Evolutionary conservation across 2,113 vertebrate species (phyloP).

Genomic region (Tragelaphus scriptus): DNA sequence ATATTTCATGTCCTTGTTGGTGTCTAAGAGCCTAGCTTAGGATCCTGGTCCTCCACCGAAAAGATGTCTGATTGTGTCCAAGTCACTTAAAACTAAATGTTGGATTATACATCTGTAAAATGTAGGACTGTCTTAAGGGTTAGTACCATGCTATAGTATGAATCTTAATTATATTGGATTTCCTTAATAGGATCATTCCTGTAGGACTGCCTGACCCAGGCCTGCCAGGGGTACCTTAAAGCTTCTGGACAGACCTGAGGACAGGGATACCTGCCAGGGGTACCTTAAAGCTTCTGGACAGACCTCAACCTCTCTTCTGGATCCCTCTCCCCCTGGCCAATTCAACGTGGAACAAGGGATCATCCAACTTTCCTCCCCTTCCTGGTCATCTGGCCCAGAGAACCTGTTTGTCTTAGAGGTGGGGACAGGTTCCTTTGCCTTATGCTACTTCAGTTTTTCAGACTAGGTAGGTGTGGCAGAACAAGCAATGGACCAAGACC

Average conservation of each 20-base stretch:
- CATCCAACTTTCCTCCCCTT: background rate
- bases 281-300: background rate
- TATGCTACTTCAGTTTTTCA: background rate
- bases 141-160: background rate
- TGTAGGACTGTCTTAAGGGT: background rate
- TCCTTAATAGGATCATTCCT: background rate
- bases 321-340: background rate
- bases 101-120: background rate
- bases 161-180: background rate
- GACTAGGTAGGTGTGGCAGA: background rate
- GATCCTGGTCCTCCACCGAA: background rate
- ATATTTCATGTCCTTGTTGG: background rate
- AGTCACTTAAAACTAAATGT: background rate
- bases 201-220: background rate
- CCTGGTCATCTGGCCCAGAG: background rate
- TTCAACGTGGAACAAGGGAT: background rate
- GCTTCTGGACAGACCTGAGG: background rate
- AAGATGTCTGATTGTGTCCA: background rate
- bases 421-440: background rate
- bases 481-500: background rate
- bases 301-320: background rate
- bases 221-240: background rate
- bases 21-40: background rate
- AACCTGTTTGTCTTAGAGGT: background rate
- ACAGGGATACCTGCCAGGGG: too few relatives aligned